A percentile compares a stretch with the other conserved stretches of the same genome.
These are phyloP conservation scores for Oncopodura yosiiana DNA, from an alignment of 1,140 invertebrate species.

Conservation along the genomic window DNA sequence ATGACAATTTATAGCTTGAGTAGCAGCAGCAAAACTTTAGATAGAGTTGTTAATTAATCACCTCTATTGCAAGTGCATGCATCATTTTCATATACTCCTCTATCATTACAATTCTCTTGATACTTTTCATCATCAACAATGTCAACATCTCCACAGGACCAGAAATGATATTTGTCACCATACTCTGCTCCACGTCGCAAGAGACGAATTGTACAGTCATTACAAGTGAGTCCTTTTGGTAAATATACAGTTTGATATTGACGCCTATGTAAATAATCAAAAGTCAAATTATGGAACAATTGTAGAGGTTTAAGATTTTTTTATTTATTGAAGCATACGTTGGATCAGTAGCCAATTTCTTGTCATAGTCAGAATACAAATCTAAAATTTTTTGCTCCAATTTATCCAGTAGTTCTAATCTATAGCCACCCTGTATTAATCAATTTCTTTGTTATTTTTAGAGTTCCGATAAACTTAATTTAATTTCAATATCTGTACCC, in stretches of 20 bases:
- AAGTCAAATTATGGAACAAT: neutral
- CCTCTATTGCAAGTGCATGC: constrained; percentile 35
- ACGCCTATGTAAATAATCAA: constrained; percentile 43
- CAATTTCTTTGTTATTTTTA: neutral
- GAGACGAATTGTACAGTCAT: constrained; percentile 77
- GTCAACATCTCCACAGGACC: constrained; percentile 91
- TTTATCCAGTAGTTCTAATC: constrained; percentile 67
- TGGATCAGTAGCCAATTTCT: constrained; percentile 62
- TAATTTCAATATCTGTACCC: constrained; percentile 53
- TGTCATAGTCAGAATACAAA: constrained; percentile 55
- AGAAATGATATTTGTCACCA: constrained; percentile 71
- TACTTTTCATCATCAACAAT: constrained; percentile 52
- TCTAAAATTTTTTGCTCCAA: constrained; percentile 69
- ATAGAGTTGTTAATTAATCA: neutral
- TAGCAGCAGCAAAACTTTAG: too few relatives aligned
- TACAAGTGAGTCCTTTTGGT: constrained; percentile 69
- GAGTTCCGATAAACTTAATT: too few relatives aligned
- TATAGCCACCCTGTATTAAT: constrained; percentile 63
- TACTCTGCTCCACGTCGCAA: constrained; percentile 80
- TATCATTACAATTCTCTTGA: constrained; percentile 67
- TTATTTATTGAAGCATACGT: constrained; percentile 46
- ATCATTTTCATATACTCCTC: constrained; percentile 59
- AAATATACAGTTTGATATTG: constrained; percentile 61
- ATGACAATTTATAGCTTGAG: too few relatives aligned
- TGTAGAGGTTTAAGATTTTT: neutral